Conservation (phyloP, 1,140 invertebrate genomes). For the Camponotus vicinus region DNA sequence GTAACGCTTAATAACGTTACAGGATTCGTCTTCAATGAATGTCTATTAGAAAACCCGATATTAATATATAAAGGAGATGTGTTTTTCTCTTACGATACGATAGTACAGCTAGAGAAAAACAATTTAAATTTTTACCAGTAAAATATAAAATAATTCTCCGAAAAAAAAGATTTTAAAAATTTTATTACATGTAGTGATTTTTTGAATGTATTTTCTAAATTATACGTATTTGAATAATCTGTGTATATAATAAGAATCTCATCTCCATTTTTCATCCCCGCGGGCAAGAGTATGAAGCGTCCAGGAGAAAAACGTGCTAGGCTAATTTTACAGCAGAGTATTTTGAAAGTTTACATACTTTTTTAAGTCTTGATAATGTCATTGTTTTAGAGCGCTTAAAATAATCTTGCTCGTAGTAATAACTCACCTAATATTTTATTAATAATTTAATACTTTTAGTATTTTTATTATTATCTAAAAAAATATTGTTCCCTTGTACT, state of each 20-base stretch:
- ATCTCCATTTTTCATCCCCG: neutral
- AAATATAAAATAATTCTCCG: neutral
- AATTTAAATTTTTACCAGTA: neutral
- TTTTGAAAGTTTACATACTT: too few relatives aligned
- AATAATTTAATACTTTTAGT: too few relatives aligned
- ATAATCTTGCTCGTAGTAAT: too few relatives aligned
- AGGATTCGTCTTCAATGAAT: neutral
- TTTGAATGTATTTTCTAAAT: neutral
- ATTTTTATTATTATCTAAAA: too few relatives aligned
- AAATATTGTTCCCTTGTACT: too few relatives aligned
- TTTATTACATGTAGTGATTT: too few relatives aligned
- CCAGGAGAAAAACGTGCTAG: too few relatives aligned
- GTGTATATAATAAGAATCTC: neutral
- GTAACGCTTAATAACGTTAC: neutral
- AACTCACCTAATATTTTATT: too few relatives aligned
- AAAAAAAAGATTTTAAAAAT: constrained; percentile 9
- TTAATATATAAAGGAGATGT: neutral
- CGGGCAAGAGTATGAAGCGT: neutral
- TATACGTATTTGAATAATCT: too few relatives aligned
- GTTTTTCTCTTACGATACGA: neutral
- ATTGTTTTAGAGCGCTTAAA: too few relatives aligned
- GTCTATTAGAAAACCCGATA: neutral
- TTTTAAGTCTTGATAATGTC: too few relatives aligned
- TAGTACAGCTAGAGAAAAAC: neutral
- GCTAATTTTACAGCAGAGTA: too few relatives aligned